Base-by-base conservation (phyloP, 2,888 invertebrate species). In the Drosophila algonquin region DNA sequence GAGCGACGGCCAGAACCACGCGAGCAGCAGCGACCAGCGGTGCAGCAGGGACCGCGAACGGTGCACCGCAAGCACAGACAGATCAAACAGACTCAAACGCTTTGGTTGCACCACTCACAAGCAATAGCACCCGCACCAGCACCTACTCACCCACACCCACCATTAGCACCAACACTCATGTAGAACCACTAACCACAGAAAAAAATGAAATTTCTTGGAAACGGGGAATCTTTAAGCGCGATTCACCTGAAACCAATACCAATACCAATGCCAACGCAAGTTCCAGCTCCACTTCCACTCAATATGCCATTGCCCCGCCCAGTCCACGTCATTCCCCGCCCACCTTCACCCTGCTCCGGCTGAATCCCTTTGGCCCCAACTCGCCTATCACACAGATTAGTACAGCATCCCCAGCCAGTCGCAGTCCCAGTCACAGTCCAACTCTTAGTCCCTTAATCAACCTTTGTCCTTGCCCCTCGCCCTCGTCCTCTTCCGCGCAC, bases 341-440 rank as follows among this genome's bases (percentile, higher is more conserved):
- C 73, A 55, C 87, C 62, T 84, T 77, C 27, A 64, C 63, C 67
- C 72, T 88, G 64, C 82, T 84, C 69, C 79, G 72, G 9, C 45
- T 84, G 1, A 84, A 89, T 67, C 83, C 81, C 40, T 60, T 69
- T 16, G 69, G 16, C 48, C 8, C 21, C 32, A 30, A 63, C 9
- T 60, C 67, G 16, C 60, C 50, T 14, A 27, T 67, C 10, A 67
- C 61, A 44, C 60, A 46, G 35, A 72, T 67, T 21, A 60, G 72
- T 27, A 10, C 24, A 24, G 40, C 40, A 40, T 40, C 40, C 40
- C 40, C 14, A 7, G n/a, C 30, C 8, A 24, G 52, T 32, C 45
- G 14, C 21, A 32, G 44, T 21, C n/a, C 44, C 21, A 45, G 5
- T 24, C 10, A 67, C 32, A 21, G 30, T 52, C 30, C 35, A 12